A percentile compares a stretch with the other conserved stretches of the same genome.
phyloP scores from a whole-genome alignment of 1,140 invertebrate genomes.

The Neodiprion virginianus region DNA sequence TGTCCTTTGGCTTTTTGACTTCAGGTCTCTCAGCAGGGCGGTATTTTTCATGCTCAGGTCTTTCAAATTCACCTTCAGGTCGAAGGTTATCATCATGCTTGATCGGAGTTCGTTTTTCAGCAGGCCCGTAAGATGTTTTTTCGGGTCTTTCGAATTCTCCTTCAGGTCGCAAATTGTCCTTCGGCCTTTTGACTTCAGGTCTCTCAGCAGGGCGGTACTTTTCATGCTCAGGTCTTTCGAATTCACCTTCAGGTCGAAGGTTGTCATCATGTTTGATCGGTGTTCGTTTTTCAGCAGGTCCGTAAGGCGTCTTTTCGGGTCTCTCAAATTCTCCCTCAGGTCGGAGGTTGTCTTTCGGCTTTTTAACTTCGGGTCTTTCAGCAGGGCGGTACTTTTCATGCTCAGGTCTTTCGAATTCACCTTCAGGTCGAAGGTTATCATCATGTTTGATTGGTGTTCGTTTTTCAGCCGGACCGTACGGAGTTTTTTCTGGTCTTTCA shows the following conservation, averaged over 20 bases:
- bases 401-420: constrained; percentile 57
- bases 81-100: constrained; percentile 60
- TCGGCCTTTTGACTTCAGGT: constrained; percentile 39
- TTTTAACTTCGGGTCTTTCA: constrained; percentile 52
- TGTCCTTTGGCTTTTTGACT: constrained; percentile 59
- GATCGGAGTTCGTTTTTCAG: constrained; percentile 47
- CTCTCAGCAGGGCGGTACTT: constrained; percentile 58
- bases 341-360: constrained; percentile 54
- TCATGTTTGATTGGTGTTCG: constrained; percentile 51
- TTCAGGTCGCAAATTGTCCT: constrained; percentile 14
- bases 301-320: constrained; percentile 43
- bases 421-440: constrained; percentile 68
- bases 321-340: constrained; percentile 64
- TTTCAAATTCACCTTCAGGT: constrained; percentile 61
- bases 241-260: constrained; percentile 67
- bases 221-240: constrained; percentile 51
- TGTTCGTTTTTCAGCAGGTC: constrained; percentile 26
- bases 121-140: constrained; percentile 34
- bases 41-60: constrained; percentile 41
- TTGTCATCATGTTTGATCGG: constrained; percentile 66
- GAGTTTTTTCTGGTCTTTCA: constrained; percentile 49
- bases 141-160: constrained; percentile 10
- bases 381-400: constrained; percentile 39
- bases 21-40: constrained; percentile 57
- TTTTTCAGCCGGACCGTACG: constrained; percentile 41